Evolutionary conservation across 2,113 vertebrate species (phyloP), one percentile per base, ranked within the genome.

Genomic region (Eleginops maclovinus): DNA sequence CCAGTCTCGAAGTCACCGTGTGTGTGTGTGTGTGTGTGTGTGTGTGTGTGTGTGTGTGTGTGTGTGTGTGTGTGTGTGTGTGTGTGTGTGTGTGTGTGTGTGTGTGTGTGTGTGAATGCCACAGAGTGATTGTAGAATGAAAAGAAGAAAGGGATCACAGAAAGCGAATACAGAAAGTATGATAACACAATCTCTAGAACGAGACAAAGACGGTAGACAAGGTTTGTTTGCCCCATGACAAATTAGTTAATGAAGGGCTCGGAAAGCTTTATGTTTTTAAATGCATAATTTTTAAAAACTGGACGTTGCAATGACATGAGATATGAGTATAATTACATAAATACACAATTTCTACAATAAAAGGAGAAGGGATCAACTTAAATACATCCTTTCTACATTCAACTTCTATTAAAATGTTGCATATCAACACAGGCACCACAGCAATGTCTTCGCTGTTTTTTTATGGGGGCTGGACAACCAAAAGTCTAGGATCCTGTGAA

Each of bases 401-500:
- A 36, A 22, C 31, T 78, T 41, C 14, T 11, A 17, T 59, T 13
- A 0, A 60, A 31, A 79, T 28, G 11, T 41, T n/a, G n/a, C n/a
- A n/a, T n/a, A n/a, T n/a, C n/a, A n/a, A 31, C 13, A 71, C 3
- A 41, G 21, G 16, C 15, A 12, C 16, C 12, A 65, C 12, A 21
- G 36, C n/a, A 71, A 62, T 58, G 41, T 53, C 12, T 50, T 16
- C 15, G 47, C 8, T 60, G n/a, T 47, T 46, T 72, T 72, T 70
- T 43, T 40, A 21, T 59, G 21, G 28, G 40, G 49, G 19, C 21
- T 63, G 58, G 65, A 74, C 44, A 49, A 77, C 72, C 10, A 54
- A 77, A 47, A 51, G 24, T 55, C 0, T 13, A 24, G 15, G n/a
- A 74, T 69, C 62, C 72, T 91, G 81, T 79, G 80, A 91, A 90